Percentiles rank a stretch among this genome's conserved stretches.
Evolutionary conservation across 2,113 vertebrate genomes (phyloP).

Genomic region (Perca fluviatilis): DNA sequence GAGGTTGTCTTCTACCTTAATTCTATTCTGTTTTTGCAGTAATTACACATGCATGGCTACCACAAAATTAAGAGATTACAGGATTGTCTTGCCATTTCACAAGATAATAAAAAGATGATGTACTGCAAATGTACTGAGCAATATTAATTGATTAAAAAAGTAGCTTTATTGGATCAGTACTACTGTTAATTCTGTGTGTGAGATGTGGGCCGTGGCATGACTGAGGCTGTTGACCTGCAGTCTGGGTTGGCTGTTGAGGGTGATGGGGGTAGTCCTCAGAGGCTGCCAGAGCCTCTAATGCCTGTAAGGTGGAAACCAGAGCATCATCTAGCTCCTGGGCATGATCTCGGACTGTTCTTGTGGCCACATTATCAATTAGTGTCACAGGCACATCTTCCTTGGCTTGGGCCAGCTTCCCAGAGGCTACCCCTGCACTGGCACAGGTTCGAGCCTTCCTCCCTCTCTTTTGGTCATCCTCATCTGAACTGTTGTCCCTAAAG

Average conservation of each 20-base stretch:
- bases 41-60: not conserved
- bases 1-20: not conserved
- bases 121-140: constrained; percentile 17
- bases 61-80: not conserved
- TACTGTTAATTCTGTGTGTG: constrained; percentile 36
- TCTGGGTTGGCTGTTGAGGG: constrained; percentile 91
- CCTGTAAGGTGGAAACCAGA: constrained; percentile 97
- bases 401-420: constrained; percentile 69
- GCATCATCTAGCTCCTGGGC: constrained; percentile 98
- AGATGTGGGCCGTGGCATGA: constrained; percentile 58
- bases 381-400: constrained; percentile 96
- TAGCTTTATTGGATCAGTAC: constrained; percentile 3
- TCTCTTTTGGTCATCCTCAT: constrained; percentile 95
- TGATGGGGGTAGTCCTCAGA: constrained; percentile 95
- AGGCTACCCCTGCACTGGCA: constrained; percentile 22
- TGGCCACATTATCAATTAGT: constrained; percentile 93
- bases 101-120: not conserved
- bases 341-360: constrained; percentile 94
- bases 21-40: not conserved
- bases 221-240: constrained; percentile 91
- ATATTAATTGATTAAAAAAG: not conserved
- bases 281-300: constrained; percentile 96
- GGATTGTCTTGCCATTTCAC: constrained; percentile 21
- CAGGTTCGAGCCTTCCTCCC: constrained; percentile 76
- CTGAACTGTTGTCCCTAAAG: constrained; percentile 97